These are phyloP conservation scores for Lipophrys pholis DNA, from an alignment of 2,113 vertebrate species.

Conservation along the genomic window DNA sequence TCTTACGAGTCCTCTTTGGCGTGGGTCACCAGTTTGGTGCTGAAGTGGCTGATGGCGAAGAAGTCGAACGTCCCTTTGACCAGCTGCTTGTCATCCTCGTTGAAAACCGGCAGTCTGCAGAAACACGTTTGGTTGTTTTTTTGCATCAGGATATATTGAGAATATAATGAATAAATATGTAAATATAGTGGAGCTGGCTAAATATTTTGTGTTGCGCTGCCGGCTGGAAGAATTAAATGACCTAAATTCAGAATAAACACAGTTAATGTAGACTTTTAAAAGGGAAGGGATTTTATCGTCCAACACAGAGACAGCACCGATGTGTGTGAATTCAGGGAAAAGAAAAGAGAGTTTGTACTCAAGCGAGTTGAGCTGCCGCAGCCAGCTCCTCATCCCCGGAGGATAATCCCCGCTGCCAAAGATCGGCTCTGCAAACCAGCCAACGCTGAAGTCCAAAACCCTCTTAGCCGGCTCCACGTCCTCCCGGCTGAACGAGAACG, in stretches of 20 bases:
- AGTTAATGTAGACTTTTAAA: no score
- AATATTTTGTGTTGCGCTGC: no score
- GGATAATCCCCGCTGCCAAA: conserved; percentile 95
- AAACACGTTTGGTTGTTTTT: neutral
- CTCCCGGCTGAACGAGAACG: conserved; percentile 89
- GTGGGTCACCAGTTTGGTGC: conserved; percentile 90
- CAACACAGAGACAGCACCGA: neutral
- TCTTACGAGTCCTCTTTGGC: conserved; percentile 87
- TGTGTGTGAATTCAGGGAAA: neutral
- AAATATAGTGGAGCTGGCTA: neutral
- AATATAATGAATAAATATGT: neutral
- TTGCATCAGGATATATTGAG: neutral
- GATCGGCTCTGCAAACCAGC: conserved; percentile 95
- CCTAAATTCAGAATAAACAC: no score
- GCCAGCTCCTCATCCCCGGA: conserved; percentile 90
- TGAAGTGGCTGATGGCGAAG: conserved; percentile 94
- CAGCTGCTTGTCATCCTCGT: conserved; percentile 85
- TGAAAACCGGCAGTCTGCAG: conserved; percentile 89
- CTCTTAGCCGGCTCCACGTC: conserved; percentile 90
- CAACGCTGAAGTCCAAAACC: conserved; percentile 90
- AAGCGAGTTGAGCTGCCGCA: conserved; percentile 83
- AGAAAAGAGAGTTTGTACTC: conserved; percentile 65
- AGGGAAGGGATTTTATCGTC: no score
- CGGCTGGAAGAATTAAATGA: no score
- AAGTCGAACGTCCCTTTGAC: conserved; percentile 94